Conservation (phyloP, 2,888 invertebrate genomes). For the Crepidodera aurea region DNA sequence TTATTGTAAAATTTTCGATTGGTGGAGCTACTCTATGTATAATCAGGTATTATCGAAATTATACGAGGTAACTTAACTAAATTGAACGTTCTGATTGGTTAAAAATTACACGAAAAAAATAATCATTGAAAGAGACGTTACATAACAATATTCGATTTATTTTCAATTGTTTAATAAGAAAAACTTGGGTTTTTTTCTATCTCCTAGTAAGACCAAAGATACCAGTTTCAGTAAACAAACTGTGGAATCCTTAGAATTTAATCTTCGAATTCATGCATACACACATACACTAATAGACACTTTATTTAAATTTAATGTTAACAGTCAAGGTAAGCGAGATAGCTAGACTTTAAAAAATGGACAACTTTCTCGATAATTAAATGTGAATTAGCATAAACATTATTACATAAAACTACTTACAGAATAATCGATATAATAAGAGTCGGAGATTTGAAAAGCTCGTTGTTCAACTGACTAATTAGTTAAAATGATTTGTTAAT, state of each 20-base stretch:
- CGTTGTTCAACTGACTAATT: background rate
- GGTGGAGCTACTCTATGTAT: too few relatives aligned
- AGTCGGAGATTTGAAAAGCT: background rate
- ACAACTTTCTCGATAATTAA: conserved; percentile 28
- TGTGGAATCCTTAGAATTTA: background rate
- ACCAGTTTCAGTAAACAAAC: background rate
- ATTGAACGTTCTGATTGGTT: too few relatives aligned
- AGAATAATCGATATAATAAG: background rate
- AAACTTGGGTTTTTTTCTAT: background rate
- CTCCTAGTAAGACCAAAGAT: background rate
- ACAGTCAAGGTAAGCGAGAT: conserved; percentile 24
- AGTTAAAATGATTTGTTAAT: background rate
- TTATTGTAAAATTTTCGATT: too few relatives aligned
- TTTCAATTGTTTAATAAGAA: too few relatives aligned
- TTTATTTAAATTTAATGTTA: conserved; percentile 16
- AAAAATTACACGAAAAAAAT: too few relatives aligned
- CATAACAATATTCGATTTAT: too few relatives aligned
- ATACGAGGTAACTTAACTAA: too few relatives aligned
- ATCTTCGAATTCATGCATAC: background rate
- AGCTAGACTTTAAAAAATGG: conserved; percentile 8
- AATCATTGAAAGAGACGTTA: too few relatives aligned
- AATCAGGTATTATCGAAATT: too few relatives aligned
- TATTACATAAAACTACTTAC: conserved; percentile 20
- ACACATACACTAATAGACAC: background rate
- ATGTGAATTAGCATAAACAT: conserved; percentile 19